These are phyloP conservation scores for Sinopyrophorus schimmeli DNA, from an alignment of 2,888 invertebrate genomes.

Conservation along the genomic window DNA sequence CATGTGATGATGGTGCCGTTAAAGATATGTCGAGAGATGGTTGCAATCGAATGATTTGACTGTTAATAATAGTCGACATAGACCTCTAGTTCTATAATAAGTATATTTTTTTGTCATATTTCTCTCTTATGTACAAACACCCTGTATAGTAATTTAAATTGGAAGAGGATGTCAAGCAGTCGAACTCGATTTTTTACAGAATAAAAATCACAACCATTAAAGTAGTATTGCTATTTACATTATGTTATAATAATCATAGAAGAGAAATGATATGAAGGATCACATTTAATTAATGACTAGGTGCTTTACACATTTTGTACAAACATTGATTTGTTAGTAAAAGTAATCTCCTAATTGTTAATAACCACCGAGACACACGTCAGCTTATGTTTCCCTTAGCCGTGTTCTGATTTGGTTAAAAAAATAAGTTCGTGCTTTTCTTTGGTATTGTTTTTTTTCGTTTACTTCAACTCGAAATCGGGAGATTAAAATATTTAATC, in stretches of 20 bases:
- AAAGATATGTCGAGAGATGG: slow-evolving; percentile 27
- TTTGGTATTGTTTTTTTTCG: no score
- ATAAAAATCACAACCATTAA: slow-evolving; percentile 28
- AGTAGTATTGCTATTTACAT: slow-evolving; percentile 28
- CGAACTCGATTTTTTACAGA: slow-evolving; percentile 1
- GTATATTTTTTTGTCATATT: no score
- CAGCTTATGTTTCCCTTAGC: no score
- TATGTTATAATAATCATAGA: no score
- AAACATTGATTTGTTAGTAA: slow-evolving; percentile 23
- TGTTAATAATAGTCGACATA: slow-evolving; percentile 26
- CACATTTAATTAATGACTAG: slow-evolving; percentile 32
- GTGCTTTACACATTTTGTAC: slow-evolving; percentile 30
- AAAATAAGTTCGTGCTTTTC: no score
- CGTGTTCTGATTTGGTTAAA: no score
- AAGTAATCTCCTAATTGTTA: slow-evolving; percentile 15
- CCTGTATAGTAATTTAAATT: slow-evolving; percentile 33
- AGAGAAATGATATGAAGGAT: slow-evolving; percentile 30
- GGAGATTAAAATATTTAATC: no score
- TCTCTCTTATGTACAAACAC: slow-evolving; percentile 32
- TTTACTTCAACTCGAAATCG: no score
- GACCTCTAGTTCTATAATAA: slow-evolving; percentile 16
- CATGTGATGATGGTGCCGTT: no score
- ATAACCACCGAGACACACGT: slow-evolving; percentile 17
- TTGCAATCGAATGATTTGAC: slow-evolving; percentile 22
- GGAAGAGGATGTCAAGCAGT: slow-evolving; percentile 24